These are phyloP conservation scores for Junonia oenone DNA, from an alignment of 2,888 invertebrate species.

Conservation along the genomic window DNA sequence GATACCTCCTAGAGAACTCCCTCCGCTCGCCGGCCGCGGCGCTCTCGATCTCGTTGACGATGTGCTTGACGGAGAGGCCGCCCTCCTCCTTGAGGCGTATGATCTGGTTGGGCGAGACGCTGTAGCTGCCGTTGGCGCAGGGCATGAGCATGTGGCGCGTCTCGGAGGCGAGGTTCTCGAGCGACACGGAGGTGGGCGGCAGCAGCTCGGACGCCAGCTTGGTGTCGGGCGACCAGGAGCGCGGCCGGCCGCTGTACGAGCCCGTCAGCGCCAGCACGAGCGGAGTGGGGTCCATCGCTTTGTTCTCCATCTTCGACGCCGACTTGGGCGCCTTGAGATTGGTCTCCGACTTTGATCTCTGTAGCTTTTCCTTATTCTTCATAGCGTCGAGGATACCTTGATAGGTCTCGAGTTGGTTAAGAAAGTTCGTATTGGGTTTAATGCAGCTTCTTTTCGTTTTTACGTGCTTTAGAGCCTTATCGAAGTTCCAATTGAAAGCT, in stretches of 20 bases:
- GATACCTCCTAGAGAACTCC: conserved; percentile 47
- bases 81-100: conserved; percentile 85
- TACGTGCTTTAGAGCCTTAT: conserved; percentile 92
- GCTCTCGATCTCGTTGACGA: conserved; percentile 86
- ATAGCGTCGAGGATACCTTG: conserved; percentile 97
- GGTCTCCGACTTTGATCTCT: conserved; percentile 95
- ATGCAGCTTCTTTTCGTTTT: conserved; percentile 95
- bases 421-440: conserved; percentile 97
- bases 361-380: conserved; percentile 95
- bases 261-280: conserved; percentile 78
- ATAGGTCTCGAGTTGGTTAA: conserved; percentile 96
- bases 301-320: conserved; percentile 75
- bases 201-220: conserved; percentile 80
- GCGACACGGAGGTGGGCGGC: conserved; percentile 83
- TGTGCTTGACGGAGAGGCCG: conserved; percentile 82
- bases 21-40: conserved; percentile 57
- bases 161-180: conserved; percentile 83
- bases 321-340: conserved; percentile 87
- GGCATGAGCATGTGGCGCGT: conserved; percentile 91
- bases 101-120: conserved; percentile 94
- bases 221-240: conserved; percentile 87
- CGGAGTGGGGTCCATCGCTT: conserved; percentile 81
- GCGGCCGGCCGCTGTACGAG: conserved; percentile 76
- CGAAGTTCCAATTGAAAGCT: conserved; percentile 95
- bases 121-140: conserved; percentile 91